Evolutionary conservation across 2,888 invertebrate species (phyloP).

Genomic region (Melitaea athalia): DNA sequence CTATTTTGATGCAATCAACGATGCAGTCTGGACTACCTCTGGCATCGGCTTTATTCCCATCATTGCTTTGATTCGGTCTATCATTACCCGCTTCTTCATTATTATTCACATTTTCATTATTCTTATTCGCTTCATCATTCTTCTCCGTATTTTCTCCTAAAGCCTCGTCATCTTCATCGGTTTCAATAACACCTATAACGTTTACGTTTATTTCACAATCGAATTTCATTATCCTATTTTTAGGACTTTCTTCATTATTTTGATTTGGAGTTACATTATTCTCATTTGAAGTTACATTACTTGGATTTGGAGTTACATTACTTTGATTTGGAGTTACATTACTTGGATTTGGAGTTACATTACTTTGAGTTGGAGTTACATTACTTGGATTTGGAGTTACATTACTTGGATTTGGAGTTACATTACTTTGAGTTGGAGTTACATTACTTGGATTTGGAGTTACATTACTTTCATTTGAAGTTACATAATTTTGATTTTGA

Average conservation of each 20-base stretch:
- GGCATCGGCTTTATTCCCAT: not conserved
- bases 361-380: not conserved
- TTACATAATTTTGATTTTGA: not conserved
- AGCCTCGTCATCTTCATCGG: not conserved
- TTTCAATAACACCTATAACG: not conserved
- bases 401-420: not conserved
- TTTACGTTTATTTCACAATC: slow-evolving; percentile 1
- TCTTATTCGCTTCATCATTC: not conserved
- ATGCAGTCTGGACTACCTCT: slow-evolving; percentile 1
- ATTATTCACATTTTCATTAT: not conserved
- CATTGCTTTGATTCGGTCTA: not conserved
- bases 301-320: not conserved
- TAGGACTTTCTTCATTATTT: not conserved
- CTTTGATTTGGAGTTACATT: too few relatives aligned
- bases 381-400: not conserved
- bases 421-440: not conserved
- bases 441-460: not conserved
- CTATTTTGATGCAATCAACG: slow-evolving; percentile 32
- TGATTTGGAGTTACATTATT: not conserved
- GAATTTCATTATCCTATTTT: slow-evolving; percentile 8
- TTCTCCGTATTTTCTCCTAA: not conserved
- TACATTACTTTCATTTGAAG: not conserved
- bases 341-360: too few relatives aligned
- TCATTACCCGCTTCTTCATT: not conserved
- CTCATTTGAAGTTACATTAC: not conserved